Base-by-base conservation (phyloP, 2,888 invertebrate species). In the Dusona sp. region DNA sequence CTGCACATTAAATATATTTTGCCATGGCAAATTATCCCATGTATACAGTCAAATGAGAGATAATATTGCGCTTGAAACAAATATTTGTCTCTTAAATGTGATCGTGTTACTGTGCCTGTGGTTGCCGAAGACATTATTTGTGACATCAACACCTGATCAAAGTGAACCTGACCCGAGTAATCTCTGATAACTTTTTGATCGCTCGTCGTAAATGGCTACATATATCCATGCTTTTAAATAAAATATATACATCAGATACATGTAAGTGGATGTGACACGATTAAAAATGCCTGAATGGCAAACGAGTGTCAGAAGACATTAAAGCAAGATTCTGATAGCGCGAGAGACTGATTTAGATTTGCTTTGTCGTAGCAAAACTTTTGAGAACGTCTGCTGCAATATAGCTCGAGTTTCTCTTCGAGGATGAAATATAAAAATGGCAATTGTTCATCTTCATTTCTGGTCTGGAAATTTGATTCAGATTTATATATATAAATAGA, bases 401-500 rank as follows among this genome's bases (percentile, higher is more conserved):
- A 22, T 68, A 54, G 42, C 64, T 45, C 42, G 70, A 9, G 16
- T n/a, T 80, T 77, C 70, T 16, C 57, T 29, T 33, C 38, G 22
- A n/a, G 79, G 25, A 70, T n/a, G 42, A 33, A 68, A 78, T 38
- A 67, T 33, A 75, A 70, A 75, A 79, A 83, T 75, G 25, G 64
- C 79, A 36, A 83, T 65, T 79, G 79, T 79, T 70, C 75, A 75
- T 85, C 85, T 73, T 45, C 67, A 65, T 86, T 86, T 86, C 75
- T 79, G 54, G 57, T 77, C 45, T 77, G 13, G 48, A 75, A 75
- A 83, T 79, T 51, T 79, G 65, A 70, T 75, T 75, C n/a, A 65
- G 72, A 70, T 70, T 64, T 64, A 25, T 72, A 38, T 61, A 42
- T 57, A 70, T 61, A 70, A 38, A 70, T 61, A 57, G 33, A 29